phyloP scores from a whole-genome alignment of 2,113 vertebrate species.

The Trematocara nigrifrons region DNA sequence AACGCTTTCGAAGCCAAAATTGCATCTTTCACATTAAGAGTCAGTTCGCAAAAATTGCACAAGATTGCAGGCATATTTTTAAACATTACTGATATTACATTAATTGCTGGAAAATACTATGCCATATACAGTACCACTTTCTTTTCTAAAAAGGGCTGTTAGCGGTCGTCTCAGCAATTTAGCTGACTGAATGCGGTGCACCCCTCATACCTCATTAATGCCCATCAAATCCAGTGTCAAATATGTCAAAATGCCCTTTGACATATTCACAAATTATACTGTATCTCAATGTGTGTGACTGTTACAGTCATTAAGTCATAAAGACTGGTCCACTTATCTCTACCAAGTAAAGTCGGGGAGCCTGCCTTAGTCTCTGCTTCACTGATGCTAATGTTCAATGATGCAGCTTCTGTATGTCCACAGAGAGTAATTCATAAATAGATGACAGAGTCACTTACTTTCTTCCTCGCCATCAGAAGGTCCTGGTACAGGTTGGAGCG shows the following conservation, averaged over 20 bases:
- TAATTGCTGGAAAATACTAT: background rate
- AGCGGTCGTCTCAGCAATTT: background rate
- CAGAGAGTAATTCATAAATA: background rate
- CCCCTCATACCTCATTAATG: background rate
- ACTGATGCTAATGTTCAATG: background rate
- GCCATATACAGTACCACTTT: background rate
- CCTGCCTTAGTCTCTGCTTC: background rate
- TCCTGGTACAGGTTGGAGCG: slow-evolving; percentile 97
- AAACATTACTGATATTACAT: background rate
- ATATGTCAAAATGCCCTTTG: background rate
- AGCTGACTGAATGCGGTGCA: background rate
- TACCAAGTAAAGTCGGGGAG: background rate
- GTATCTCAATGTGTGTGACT: background rate
- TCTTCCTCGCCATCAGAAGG: slow-evolving; percentile 92
- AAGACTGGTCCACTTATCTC: background rate
- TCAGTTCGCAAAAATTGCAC: background rate
- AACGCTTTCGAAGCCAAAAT: background rate
- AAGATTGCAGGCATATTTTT: background rate
- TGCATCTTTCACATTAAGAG: background rate
- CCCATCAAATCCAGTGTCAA: background rate
- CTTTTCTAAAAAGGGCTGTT: background rate
- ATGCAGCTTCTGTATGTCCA: background rate
- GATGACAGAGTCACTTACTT: slow-evolving; percentile 69
- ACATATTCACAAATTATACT: background rate
- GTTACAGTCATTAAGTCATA: background rate